Percentiles rank a stretch among this genome's conserved stretches.
Conservation (phyloP, 2,797 vertebrate species). For the Brachyalestes nurse region DNA sequence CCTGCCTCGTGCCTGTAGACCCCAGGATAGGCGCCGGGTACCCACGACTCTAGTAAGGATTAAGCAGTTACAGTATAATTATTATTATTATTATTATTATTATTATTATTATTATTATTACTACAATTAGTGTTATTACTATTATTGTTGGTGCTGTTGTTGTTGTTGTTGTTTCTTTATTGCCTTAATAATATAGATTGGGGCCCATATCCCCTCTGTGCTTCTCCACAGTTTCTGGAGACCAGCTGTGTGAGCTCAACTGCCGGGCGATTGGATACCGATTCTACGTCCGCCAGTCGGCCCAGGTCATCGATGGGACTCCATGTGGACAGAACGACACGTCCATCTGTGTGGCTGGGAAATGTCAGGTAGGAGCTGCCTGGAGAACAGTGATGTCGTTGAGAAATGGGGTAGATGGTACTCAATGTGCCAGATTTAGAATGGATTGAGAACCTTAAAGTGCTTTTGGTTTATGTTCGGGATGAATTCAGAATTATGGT, state of each 20-base stretch:
- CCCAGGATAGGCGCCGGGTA: too few species aligned
- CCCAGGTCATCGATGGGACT: conserved; percentile 90
- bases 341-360: conserved; percentile 87
- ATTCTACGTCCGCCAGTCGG: conserved; percentile 91
- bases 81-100: too few species aligned
- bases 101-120: too few species aligned
- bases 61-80: too few species aligned
- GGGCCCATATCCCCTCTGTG: background rate
- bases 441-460: background rate
- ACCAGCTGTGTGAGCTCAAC: conserved; percentile 89
- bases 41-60: too few species aligned
- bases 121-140: too few species aligned
- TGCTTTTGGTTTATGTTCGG: too few species aligned
- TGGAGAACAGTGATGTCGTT: background rate
- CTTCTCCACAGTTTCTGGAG: conserved; percentile 77
- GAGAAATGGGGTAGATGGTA: background rate
- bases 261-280: conserved; percentile 92
- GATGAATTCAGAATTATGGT: too few species aligned
- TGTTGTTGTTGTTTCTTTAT: too few species aligned
- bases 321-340: conserved; percentile 86
- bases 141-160: too few species aligned
- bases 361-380: conserved; percentile 84
- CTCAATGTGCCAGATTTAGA: background rate
- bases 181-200: too few species aligned
- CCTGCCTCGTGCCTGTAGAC: too few species aligned